These are phyloP conservation scores for Mycalesis mineus DNA, from an alignment of 2,888 invertebrate species.

Conservation along the genomic window DNA sequence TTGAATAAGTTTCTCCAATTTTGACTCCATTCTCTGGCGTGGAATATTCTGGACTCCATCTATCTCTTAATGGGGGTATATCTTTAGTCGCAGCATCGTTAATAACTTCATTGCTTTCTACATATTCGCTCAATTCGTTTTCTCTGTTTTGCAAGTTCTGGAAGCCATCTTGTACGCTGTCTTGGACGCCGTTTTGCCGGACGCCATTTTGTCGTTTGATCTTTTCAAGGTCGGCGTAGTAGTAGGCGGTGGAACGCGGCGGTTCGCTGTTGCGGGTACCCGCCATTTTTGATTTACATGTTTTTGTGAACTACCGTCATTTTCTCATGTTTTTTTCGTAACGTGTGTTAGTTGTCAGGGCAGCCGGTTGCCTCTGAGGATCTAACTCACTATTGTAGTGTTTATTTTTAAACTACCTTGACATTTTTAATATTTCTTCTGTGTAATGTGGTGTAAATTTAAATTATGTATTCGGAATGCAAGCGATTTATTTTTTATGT, in stretches of 20 bases:
- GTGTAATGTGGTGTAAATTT: too few species aligned
- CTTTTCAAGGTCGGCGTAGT: slow-evolving; percentile 78
- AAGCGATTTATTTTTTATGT: too few species aligned
- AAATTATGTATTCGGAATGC: too few species aligned
- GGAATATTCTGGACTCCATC: slow-evolving; percentile 55
- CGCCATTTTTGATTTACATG: slow-evolving; percentile 42
- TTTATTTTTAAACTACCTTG: too few species aligned
- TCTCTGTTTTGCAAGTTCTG: slow-evolving; percentile 42
- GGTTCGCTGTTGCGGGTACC: slow-evolving; percentile 69
- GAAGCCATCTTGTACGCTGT: slow-evolving; percentile 25
- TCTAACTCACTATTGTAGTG: too few species aligned
- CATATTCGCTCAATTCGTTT: slow-evolving; percentile 71
- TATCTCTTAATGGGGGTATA: slow-evolving; percentile 57
- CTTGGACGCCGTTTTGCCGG: slow-evolving; percentile 5
- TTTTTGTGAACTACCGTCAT: slow-evolving; percentile 29
- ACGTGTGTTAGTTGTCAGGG: too few species aligned
- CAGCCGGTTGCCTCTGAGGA: too few species aligned
- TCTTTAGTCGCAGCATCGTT: slow-evolving; percentile 58
- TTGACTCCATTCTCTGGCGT: slow-evolving; percentile 53
- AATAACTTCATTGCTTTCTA: slow-evolving; percentile 53
- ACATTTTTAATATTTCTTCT: too few species aligned
- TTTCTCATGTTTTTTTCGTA: too few species aligned
- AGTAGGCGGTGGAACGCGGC: slow-evolving; percentile 78
- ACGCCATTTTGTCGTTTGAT: slow-evolving; percentile 59
- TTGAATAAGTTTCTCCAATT: slow-evolving; percentile 65